phyloP scores from a whole-genome alignment of 2,113 vertebrate species.

The Bos indicus region DNA sequence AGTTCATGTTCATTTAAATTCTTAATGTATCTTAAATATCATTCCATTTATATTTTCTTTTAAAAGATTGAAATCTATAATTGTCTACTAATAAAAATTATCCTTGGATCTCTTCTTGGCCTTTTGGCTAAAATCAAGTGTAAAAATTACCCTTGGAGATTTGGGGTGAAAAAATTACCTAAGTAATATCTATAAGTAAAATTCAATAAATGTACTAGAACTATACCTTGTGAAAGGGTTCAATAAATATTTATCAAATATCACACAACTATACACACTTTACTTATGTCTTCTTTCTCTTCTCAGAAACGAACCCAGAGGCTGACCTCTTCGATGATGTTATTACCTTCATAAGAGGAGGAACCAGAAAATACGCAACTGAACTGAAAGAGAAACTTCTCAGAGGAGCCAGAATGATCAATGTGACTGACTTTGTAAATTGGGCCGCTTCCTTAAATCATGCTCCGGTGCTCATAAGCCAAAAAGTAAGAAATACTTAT shows the following conservation, averaged over 20 bases:
- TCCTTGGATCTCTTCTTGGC: background rate
- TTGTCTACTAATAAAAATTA: background rate
- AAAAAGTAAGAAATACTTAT: constrained; percentile 63
- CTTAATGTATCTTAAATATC: background rate
- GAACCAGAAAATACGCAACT: constrained; percentile 74
- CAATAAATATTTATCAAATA: background rate
- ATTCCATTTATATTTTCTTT: background rate
- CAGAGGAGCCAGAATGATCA: constrained; percentile 59
- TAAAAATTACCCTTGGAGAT: background rate
- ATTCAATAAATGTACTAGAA: background rate
- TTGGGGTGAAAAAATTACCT: background rate
- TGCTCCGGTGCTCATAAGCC: constrained; percentile 81
- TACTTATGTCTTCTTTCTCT: background rate
- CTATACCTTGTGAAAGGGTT: background rate
- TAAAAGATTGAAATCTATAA: background rate
- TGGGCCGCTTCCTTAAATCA: constrained; percentile 85
- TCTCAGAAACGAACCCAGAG: background rate
- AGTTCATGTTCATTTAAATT: background rate
- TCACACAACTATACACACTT: background rate
- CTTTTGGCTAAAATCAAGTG: background rate
- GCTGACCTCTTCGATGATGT: constrained; percentile 81
- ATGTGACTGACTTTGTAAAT: constrained; percentile 77
- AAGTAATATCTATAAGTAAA: background rate
- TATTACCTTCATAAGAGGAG: constrained; percentile 86
- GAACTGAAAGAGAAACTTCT: constrained; percentile 85